Percentiles rank a stretch among this genome's conserved stretches.
Conservation (phyloP, 2,797 vertebrate species). For the Gephyroberyx darwinii region DNA sequence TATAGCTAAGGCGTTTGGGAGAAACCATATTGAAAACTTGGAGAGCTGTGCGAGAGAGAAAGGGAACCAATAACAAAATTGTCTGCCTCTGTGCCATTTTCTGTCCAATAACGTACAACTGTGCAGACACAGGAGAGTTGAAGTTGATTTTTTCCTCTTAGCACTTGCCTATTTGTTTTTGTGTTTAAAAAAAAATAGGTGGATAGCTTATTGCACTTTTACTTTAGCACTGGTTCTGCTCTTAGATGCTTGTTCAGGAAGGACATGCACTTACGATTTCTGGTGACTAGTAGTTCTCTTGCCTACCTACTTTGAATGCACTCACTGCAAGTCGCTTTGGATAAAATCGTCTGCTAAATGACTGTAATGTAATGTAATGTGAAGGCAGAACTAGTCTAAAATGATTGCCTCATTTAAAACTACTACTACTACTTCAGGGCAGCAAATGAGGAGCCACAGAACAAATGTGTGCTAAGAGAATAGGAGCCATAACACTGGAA, state of each 20-base stretch:
- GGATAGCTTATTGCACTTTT: no score
- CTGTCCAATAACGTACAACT: slow-evolving; percentile 19
- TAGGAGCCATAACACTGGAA: slow-evolving; percentile 42
- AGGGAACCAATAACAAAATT: neutral
- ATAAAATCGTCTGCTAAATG: no score
- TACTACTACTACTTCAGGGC: slow-evolving; percentile 1
- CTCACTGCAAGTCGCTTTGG: no score
- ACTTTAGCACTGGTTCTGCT: no score
- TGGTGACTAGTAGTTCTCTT: no score
- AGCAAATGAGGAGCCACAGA: slow-evolving; percentile 10
- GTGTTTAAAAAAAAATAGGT: no score
- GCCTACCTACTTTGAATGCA: no score
- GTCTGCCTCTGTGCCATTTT: neutral
- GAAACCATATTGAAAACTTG: neutral
- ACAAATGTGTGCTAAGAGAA: slow-evolving; percentile 35
- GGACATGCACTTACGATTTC: no score
- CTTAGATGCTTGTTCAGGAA: no score
- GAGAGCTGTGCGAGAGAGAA: neutral
- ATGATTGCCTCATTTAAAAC: slow-evolving; percentile 40
- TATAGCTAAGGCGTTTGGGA: neutral
- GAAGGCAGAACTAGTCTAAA: slow-evolving; percentile 19
- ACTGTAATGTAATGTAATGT: no score
- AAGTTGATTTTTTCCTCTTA: neutral
- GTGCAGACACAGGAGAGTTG: neutral
- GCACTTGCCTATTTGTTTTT: neutral